Conservation (phyloP, 2,113 vertebrate genomes). For the Arenaria interpres region DNA sequence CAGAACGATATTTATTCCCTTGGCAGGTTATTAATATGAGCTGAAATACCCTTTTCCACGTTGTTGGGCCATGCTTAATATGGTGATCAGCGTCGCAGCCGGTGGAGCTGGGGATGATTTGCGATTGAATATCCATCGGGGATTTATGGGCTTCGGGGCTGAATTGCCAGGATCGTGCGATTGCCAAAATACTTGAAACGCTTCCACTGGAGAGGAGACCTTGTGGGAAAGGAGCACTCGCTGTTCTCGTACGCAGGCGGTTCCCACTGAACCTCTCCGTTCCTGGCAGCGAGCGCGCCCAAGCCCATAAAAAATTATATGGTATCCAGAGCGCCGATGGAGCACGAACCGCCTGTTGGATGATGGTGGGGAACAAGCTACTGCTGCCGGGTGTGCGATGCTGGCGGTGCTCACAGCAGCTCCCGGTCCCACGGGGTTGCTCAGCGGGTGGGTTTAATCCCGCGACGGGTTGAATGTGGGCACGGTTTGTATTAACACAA, state of each 20-base stretch:
- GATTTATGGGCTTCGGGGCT: constrained; percentile 7
- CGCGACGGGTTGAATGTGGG: neutral
- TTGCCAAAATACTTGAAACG: constrained; percentile 54
- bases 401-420: neutral
- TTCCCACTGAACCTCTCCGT: neutral
- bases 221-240: constrained; percentile 49
- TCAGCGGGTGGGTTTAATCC: neutral
- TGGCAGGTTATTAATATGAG: constrained; percentile 16
- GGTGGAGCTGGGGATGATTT: neutral
- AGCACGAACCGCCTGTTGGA: neutral
- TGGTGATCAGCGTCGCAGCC: neutral
- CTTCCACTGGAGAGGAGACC: constrained; percentile 34
- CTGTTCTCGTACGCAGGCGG: neutral
- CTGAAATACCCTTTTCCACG: constrained; percentile 8
- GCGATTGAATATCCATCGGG: constrained; percentile 40
- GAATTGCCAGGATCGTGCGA: neutral
- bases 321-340: neutral
- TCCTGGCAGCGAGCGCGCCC: neutral
- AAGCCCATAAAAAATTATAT: neutral
- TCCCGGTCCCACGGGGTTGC: neutral
- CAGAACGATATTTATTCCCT: constrained; percentile 9
- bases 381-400: accelerated
- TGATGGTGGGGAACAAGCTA: neutral
- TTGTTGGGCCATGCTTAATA: constrained; percentile 30
- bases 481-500: neutral